Conservation (phyloP, 2,888 invertebrate species). For the Philereme transversata region DNA sequence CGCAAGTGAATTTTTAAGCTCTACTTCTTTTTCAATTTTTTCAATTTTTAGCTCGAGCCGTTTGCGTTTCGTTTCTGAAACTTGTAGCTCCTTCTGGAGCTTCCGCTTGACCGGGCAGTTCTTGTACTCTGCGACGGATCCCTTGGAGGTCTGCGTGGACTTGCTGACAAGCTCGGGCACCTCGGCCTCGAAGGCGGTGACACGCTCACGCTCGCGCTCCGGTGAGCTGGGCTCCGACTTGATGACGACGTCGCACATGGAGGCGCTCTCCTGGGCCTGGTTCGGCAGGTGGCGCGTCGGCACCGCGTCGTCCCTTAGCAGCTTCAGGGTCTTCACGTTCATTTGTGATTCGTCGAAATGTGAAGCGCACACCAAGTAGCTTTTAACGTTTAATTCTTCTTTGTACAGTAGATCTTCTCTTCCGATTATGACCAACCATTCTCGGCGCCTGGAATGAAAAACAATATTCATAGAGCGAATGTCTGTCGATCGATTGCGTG, state of each 20-base stretch:
- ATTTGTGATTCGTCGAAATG: constrained; percentile 26
- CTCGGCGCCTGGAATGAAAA: constrained; percentile 23
- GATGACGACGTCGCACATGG: constrained; percentile 21
- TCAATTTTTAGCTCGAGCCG: constrained; percentile 22
- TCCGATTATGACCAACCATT: constrained; percentile 23
- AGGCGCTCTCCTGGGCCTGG: constrained; percentile 4
- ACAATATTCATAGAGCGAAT: background rate
- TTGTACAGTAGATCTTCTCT: constrained; percentile 24
- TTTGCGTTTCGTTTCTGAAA: constrained; percentile 22
- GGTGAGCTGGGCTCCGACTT: constrained; percentile 18
- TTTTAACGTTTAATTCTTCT: constrained; percentile 22
- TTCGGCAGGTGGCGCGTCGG: constrained; percentile 14
- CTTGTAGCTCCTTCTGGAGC: constrained; percentile 19
- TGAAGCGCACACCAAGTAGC: constrained; percentile 22
- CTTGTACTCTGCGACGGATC: constrained; percentile 10
- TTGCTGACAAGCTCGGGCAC: constrained; percentile 13
- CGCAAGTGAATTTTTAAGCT: constrained; percentile 1
- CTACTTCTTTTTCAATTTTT: constrained; percentile 21
- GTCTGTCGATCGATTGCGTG: background rate
- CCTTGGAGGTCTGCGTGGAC: constrained; percentile 24
- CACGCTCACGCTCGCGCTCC: constrained; percentile 15
- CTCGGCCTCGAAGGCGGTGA: constrained; percentile 1
- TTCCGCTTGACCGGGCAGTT: constrained; percentile 19
- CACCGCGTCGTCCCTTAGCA: constrained; percentile 21
- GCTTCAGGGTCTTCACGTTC: constrained; percentile 21